Conservation (phyloP, 2,888 invertebrate species). For the Parnassius orleans region DNA sequence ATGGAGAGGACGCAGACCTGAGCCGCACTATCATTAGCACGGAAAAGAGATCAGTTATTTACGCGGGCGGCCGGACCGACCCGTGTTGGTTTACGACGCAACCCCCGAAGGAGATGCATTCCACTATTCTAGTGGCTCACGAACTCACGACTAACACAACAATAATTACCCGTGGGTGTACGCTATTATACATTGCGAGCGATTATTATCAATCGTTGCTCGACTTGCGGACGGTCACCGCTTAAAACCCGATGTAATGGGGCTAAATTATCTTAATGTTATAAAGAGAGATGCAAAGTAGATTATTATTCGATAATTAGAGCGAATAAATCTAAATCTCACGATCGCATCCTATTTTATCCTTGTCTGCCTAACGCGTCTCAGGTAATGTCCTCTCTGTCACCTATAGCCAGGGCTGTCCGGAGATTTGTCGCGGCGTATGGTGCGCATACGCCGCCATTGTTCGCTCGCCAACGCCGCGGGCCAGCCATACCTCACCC, state of each 20-base stretch:
- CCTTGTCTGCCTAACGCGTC: slow-evolving; percentile 43
- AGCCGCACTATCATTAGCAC: slow-evolving; percentile 77
- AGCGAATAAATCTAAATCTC: slow-evolving; percentile 75
- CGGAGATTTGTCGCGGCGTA: slow-evolving; percentile 54
- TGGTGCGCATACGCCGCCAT: slow-evolving; percentile 55
- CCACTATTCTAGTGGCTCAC: slow-evolving; percentile 75
- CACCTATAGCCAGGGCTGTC: slow-evolving; percentile 51
- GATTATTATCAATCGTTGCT: slow-evolving; percentile 80
- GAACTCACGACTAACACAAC: slow-evolving; percentile 80
- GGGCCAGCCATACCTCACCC: slow-evolving; percentile 72
- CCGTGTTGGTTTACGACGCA: slow-evolving; percentile 78
- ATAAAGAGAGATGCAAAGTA: slow-evolving; percentile 80
- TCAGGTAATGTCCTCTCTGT: slow-evolving; percentile 44
- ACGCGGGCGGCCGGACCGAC: slow-evolving; percentile 54
- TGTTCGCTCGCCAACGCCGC: slow-evolving; percentile 60
- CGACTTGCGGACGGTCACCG: slow-evolving; percentile 75
- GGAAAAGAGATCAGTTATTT: slow-evolving; percentile 78
- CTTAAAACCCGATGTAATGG: slow-evolving; percentile 76
- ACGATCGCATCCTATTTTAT: slow-evolving; percentile 50
- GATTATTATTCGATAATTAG: slow-evolving; percentile 78
- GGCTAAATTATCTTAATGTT: slow-evolving; percentile 78
- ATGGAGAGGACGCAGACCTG: slow-evolving; percentile 64
- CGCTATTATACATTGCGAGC: slow-evolving; percentile 80
- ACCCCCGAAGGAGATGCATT: slow-evolving; percentile 82
- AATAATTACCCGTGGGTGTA: slow-evolving; percentile 82